Evolutionary conservation across 2,113 vertebrate species (phyloP), one percentile per base, ranked within the genome.

Genomic region (Dermatemys mawii): DNA sequence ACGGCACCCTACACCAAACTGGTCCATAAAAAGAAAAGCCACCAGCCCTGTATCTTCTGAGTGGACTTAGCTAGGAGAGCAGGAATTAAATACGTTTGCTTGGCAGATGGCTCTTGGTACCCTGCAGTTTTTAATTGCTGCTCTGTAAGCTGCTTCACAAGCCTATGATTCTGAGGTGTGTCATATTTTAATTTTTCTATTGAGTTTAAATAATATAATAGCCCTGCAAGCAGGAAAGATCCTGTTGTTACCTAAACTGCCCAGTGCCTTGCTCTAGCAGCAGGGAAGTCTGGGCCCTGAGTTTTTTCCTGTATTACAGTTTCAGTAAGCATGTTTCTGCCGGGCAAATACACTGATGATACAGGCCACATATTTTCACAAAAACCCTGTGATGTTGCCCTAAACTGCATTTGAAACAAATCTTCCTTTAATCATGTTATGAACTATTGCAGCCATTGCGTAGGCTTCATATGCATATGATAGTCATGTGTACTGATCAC

Each of bases 341-440:
- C 48, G 84, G 73, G 50, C 24, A 86, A 51, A 26, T 0, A 0
- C 0, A 0, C 35, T 63, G 38, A 53, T 0, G 1, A n/a, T n/a
- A n/a, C 5, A 11, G 38, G 10, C 21, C 0, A 2, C 4, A 0
- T 3, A 1, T 6, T 54, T 57, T 86, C 8, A 84, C 27, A 60
- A 73, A 22, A 93, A 27, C 27, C 13, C 29, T 84, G 75, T 50
- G 89, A 63, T 55, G 79, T 83, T 67, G 8, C 35, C 85, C 87
- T 63, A 27, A 63, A 46, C 0, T 0, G 7, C 24, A 51, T 80
- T n/a, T 38, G 84, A 82, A 94, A 80, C 84, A 95, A 75, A 63
- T 41, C 16, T 85, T 90, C 84, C 70, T 93, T 97, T 49, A 81
- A 84, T 54, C 76, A 2, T 91, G 48, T 70, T 5, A 5, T 17